Evolutionary conservation across 1,140 invertebrate genomes (phyloP), one percentile per base, ranked within the genome.

Genomic region (Uloborus diversus): DNA sequence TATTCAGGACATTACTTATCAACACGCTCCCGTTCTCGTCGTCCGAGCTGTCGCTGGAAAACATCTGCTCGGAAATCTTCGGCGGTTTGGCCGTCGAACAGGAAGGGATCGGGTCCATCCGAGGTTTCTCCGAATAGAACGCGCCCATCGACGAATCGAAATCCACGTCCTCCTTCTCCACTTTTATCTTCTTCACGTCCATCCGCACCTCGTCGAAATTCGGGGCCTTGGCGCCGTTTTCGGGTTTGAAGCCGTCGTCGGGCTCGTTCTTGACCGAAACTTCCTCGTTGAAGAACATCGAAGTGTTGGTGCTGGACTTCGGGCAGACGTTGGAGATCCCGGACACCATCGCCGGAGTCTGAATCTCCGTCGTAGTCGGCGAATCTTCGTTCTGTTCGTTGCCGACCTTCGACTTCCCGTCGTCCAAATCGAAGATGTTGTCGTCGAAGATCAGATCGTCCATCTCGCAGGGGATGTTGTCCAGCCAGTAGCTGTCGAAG

Each of bases 371-470:
- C 3, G 32, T 14, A 32, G 68, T 20, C 7, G 30, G n/a, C 35
- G 37, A 70, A 32, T 28, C 23, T 47, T 33, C 47, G 13, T 68
- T 37, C 49, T 17, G 37, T 70, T 70, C 68, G 25, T 57, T 25
- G 1, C 30, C 25, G 4, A 23, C 17, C 49, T 73, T 73, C n/a
- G 11, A 13, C 11, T 61, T 73, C 14, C 73, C 27, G 13, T 78
- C 73, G 66, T 78, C 73, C n/a, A 78, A 56, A 37, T 66, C 73
- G 56, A 78, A 78, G 9, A 78, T 78, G 53, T 75, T 75, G 23
- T 78, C 73, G 66, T 78, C 73, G 66, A 78, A 78, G 3, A 65
- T 37, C 9, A 78, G 65, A 42, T 78, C 73, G 14, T 78, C 49
- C 32, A 65, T 35, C 37, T 78, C 73, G 30, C 30, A 23, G 4